Evolutionary conservation across 2,888 invertebrate species (phyloP).

Genomic region (Tachina fera): DNA sequence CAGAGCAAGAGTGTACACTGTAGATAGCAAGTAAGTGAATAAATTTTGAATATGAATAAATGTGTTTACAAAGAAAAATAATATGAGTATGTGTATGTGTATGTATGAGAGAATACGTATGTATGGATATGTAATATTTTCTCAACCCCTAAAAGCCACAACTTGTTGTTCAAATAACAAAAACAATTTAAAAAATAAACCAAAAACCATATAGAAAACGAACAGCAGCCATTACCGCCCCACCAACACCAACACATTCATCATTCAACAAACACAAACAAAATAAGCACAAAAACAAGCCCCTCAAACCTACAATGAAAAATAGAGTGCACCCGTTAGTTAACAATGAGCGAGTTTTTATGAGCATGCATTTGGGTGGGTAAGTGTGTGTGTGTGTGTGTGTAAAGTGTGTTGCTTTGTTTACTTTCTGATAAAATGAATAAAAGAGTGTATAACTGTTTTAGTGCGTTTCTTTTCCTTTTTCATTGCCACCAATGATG

Average conservation of each 20-base stretch:
- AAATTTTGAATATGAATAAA: slow-evolving; percentile 7
- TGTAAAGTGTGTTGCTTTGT: background rate
- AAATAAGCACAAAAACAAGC: background rate
- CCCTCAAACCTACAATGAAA: slow-evolving; percentile 26
- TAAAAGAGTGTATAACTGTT: background rate
- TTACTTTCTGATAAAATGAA: slow-evolving; percentile 22
- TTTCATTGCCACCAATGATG: background rate
- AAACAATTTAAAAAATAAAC: slow-evolving; percentile 43
- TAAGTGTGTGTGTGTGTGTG: background rate
- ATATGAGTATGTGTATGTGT: slow-evolving; percentile 5
- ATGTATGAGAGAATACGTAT: slow-evolving; percentile 4
- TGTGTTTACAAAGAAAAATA: background rate
- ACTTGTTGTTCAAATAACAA: slow-evolving; percentile 68
- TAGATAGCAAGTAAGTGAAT: slow-evolving; percentile 34
- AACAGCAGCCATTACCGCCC: slow-evolving; percentile 27
- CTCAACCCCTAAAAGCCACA: slow-evolving; percentile 54
- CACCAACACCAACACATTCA: background rate
- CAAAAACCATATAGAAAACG: slow-evolving; percentile 15
- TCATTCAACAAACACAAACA: background rate
- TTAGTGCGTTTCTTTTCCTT: background rate
- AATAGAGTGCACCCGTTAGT: slow-evolving; percentile 6
- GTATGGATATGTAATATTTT: slow-evolving; percentile 37
- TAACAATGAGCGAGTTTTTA: slow-evolving; percentile 17
- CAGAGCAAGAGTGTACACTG: background rate
- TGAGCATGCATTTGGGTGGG: background rate